Percentiles rank a stretch among this genome's conserved stretches.
Conservation (phyloP, 2,888 invertebrate species). For the Cylindroiulus punctatus region DNA sequence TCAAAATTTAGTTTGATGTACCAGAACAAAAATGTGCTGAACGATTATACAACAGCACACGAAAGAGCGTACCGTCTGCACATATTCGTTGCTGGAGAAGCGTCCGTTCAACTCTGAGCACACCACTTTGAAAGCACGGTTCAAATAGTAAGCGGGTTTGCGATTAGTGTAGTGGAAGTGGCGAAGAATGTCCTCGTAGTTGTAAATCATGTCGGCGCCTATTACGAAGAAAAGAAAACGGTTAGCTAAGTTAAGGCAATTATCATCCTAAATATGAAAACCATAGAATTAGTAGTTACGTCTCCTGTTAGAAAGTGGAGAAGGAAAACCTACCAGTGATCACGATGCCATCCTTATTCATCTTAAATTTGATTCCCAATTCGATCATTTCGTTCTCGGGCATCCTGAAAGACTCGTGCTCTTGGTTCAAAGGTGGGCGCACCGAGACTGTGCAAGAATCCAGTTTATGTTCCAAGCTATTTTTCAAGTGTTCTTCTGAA, state of each 20-base stretch:
- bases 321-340: constrained; percentile 68
- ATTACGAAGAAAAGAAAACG: neutral
- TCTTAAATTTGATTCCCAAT: constrained; percentile 82
- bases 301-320: too few relatives aligned
- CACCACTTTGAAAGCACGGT: constrained; percentile 92
- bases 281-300: too few relatives aligned
- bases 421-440: constrained; percentile 93
- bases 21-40: too few relatives aligned
- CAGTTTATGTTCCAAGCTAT: constrained; percentile 74
- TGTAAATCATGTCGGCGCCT: constrained; percentile 80
- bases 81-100: constrained; percentile 94
- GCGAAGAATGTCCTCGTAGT: constrained; percentile 78
- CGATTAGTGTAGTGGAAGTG: constrained; percentile 93
- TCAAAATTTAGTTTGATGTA: too few relatives aligned
- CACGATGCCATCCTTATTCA: constrained; percentile 89
- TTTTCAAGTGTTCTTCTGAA: constrained; percentile 63
- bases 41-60: neutral
- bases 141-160: constrained; percentile 94
- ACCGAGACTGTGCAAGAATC: constrained; percentile 95
- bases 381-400: constrained; percentile 79
- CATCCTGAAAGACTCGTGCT: constrained; percentile 88
- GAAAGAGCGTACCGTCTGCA: constrained; percentile 78
- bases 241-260: too few relatives aligned
- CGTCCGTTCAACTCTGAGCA: constrained; percentile 94
- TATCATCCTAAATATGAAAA: too few relatives aligned